phyloP scores from a whole-genome alignment of 2,797 vertebrate genomes.

The Cuniculus paca region DNA sequence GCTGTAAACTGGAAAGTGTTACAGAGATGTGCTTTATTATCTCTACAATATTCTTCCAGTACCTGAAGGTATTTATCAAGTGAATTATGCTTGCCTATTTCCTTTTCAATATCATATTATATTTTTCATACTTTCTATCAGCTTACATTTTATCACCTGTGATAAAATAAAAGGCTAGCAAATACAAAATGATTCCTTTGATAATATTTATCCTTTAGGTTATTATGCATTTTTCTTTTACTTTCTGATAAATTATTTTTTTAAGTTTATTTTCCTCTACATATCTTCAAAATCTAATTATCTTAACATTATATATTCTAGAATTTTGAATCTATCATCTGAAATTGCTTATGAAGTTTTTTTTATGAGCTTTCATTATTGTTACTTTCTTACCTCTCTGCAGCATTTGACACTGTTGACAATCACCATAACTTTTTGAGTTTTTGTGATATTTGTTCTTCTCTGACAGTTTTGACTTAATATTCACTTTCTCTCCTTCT shows the following conservation, averaged over 20 bases:
- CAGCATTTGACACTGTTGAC: constrained; percentile 69
- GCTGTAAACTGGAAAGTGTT: not conserved
- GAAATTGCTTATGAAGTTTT: constrained; percentile 48
- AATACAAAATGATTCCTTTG: constrained; percentile 17
- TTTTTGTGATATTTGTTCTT: constrained; percentile 68
- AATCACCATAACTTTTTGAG: constrained; percentile 70
- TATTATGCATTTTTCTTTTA: not conserved
- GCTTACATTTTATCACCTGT: not conserved
- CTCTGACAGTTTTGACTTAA: constrained; percentile 69
- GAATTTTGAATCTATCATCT: constrained; percentile 31
- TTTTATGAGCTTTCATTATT: constrained; percentile 62
- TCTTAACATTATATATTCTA: constrained; percentile 40
- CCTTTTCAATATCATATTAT: not conserved
- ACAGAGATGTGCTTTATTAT: not conserved
- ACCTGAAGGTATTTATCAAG: not conserved
- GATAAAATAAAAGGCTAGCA: constrained; percentile 44
- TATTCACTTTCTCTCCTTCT: constrained; percentile 40
- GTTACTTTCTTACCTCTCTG: constrained; percentile 33
- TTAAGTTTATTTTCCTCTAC: not conserved
- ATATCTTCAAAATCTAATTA: constrained; percentile 51
- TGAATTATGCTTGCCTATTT: not conserved
- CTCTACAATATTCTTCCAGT: not conserved
- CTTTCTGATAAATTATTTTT: constrained; percentile 10
- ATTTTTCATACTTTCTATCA: not conserved
- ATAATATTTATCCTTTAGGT: constrained; percentile 20